Base-by-base conservation (phyloP, 2,797 vertebrate species). In the Rallus crepitans region DNA sequence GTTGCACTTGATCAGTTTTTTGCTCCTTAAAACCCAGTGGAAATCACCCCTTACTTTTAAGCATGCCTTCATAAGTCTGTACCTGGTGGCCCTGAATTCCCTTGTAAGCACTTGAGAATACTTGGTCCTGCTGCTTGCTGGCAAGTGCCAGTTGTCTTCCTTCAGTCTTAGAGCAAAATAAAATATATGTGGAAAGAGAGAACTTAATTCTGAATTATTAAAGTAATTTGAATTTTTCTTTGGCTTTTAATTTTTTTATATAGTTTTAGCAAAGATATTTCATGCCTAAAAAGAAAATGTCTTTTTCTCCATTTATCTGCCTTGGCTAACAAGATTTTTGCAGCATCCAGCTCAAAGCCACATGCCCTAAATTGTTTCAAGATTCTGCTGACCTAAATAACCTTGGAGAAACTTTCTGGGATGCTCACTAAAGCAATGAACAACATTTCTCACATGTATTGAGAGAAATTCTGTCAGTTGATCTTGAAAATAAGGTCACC, bases 371-470 rank as follows among this genome's bases (percentile, higher is more conserved):
- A 65, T 86, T 2, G 3, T 79, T 89, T 82, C 47, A 61, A 84
- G 28, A 45, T 55, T 93, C 68, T 93, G 84, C 91, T 94, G 90
- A 71, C 59, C 65, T 90, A 59, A 93, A 92, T 61, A 90, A 45
- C 82, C 73, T 82, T 73, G 39, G 53, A 33, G n/a, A 75, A 87
- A 33, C 19, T 53, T 68, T 12, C 55, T 50, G 28, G 18, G 47
- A 30, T 82, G 37, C 68, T 94, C n/a, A 47, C n/a, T 79, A 56
- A 45, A 45, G 42, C 57, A 69, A 37, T 37, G 65, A 69, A 87
- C 47, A 76, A 19, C 8, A 37, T 39, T 89, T 73, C 57, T 61
- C 20, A 65, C 30, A 6, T 42, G 31, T 53, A 70, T 18, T 76
- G 75, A 79, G 75, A 94, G 31, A 45, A 42, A 27, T 65, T 87